Evolutionary conservation across 2,888 invertebrate species (phyloP), one percentile per base, ranked within the genome.

Genomic region (Amphiduros pacificus): DNA sequence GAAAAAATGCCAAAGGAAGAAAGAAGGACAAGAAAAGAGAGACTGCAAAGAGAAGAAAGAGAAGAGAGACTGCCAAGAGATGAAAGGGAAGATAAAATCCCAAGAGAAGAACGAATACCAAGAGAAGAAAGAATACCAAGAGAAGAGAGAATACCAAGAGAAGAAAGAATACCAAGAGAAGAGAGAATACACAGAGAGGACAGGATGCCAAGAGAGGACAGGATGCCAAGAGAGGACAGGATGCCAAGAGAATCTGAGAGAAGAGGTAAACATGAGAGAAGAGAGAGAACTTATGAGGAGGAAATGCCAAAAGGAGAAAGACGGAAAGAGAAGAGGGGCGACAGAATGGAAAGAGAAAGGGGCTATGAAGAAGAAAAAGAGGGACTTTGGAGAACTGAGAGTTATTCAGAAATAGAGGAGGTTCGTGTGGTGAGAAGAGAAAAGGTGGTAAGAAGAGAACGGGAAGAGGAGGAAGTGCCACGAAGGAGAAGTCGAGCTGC

Each of bases 361-460:
- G 20, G 28, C 9, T 36, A 9, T 36, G 11, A 17, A 14, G 17
- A 17, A 36, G 36, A 36, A 36, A 36, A 17, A 9, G 17, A 36
- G 9, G 11, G 17, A 17, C 17, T 14, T 17, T 36, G 9, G 17
- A 36, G 17, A 17, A 36, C 9, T 36, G 36, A 17, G 36, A 36
- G 36, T 28, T 26, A 27, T 28, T 28, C 29, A 11, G 29, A 27
- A 22, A 28, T 20, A 28, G 52, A 52, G 26, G 29, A 52, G 28
- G n/a, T n/a, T n/a, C n/a, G n/a, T n/a, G n/a, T n/a, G n/a, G n/a
- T n/a, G n/a, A n/a, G n/a, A 22, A 62, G 56, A 36, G 27, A 57
- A 53, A 52, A 48, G 54, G 62, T 24, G 51, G 48, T 55, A 40
- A 48, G 55, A 29, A 29, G 32, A 32, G 44, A 48, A n/a, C n/a